Base-by-base conservation (phyloP, 2,888 invertebrate genomes). In the Drosophila atroscutellata region DNA sequence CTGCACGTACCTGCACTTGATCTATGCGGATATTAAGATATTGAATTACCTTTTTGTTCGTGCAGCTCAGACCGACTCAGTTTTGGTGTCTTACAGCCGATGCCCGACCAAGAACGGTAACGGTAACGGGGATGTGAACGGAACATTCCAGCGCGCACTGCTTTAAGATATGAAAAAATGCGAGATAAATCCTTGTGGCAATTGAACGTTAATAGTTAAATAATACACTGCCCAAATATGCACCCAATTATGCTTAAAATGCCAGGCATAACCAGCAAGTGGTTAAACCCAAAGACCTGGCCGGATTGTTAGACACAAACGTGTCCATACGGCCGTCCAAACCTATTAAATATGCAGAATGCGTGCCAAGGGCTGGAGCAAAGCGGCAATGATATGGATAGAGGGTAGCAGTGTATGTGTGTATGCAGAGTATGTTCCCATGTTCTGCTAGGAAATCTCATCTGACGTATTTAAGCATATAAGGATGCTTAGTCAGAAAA, bases 171-270 rank as follows among this genome's bases (percentile, higher is more conserved):
- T 81, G 79, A 60, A 75, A 81, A 75, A 81, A 82, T 84, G 80
- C 49, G 34, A 72, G 54, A 77, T 87, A 85, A 85, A 85, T 87
- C 81, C 75, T 65, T 47, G 74, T 71, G 86, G 77, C 88, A 85
- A 88, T 88, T 85, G 85, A 86, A 85, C 85, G 86, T 86, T 85
- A 86, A 88, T 85, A 80, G 88, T 83, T 88, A 86, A 85, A 88
- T 85, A 85, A 85, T 87, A 86, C 80, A 85, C 80, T 86, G 80
- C 67, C 80, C 78, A 72, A 77, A 86, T 80, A 87, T 83, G 81
- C 83, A 62, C 62, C 72, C 86, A 85, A 88, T 83, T 85, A 86
- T 86, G 85, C 83, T 85, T 85, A 83, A 85, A 88, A 85, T 85
- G 88, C 85, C 73, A 65, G 66, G 75, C 85, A 87, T 87, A 85